Percentiles rank a stretch among this genome's conserved stretches.
phyloP scores from a whole-genome alignment of 2,797 vertebrate species.

The Phylloscopus collybita region DNA sequence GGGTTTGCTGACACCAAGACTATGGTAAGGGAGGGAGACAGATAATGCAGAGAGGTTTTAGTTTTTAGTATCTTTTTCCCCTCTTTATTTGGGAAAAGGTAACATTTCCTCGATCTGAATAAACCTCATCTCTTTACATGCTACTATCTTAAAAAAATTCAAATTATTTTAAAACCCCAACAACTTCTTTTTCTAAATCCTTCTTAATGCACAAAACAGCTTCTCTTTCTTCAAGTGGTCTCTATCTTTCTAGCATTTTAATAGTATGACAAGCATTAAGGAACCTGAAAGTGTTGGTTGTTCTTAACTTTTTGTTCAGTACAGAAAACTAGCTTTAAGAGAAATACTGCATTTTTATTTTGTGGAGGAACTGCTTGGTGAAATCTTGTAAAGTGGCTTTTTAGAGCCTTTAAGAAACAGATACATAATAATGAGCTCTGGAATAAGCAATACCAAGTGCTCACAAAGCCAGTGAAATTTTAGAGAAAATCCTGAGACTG shows the following conservation, averaged over 20 bases:
- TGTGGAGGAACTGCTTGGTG: not conserved
- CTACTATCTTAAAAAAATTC: not conserved
- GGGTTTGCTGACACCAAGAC: conserved; percentile 89
- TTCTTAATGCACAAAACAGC: not conserved
- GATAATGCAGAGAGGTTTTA: not conserved
- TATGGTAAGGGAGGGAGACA: conserved; percentile 83
- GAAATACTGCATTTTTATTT: not conserved
- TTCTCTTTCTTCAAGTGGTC: not conserved
- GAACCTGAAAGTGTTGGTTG: not conserved
- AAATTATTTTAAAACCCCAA: not conserved
- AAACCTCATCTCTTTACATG: not conserved
- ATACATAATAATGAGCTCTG: not conserved
- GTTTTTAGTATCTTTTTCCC: not conserved
- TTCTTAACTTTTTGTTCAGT: not conserved
- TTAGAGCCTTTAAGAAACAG: not conserved
- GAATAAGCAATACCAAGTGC: not conserved
- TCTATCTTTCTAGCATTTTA: not conserved
- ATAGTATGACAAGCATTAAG: not conserved
- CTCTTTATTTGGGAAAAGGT: not conserved
- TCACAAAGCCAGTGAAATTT: not conserved
- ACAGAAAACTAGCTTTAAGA: not conserved
- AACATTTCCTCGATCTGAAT: not conserved
- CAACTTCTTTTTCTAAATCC: not conserved
- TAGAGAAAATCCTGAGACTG: not conserved
- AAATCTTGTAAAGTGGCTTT: not conserved